phyloP scores from a whole-genome alignment of 2,797 vertebrate genomes.

The Anas flavirostris region DNA sequence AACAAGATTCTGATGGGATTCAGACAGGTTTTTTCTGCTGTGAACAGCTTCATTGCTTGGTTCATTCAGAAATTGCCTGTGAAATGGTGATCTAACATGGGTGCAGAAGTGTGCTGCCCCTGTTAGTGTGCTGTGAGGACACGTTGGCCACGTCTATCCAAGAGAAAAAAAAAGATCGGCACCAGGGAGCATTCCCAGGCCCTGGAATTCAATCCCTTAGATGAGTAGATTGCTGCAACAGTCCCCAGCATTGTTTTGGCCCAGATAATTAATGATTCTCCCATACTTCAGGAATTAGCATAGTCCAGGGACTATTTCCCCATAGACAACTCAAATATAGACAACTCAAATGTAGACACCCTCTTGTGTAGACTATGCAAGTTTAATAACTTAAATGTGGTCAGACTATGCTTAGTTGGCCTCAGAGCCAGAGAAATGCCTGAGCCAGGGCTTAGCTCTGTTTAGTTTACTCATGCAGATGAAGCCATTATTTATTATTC shows the following conservation, averaged over 20 bases:
- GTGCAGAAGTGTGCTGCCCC: neutral
- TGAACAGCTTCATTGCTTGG: neutral
- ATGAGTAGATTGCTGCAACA: neutral
- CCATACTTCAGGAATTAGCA: neutral
- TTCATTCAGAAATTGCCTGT: neutral
- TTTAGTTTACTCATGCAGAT: neutral
- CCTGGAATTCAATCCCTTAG: neutral
- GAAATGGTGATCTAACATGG: neutral
- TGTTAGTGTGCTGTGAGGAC: neutral
- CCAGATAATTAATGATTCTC: neutral
- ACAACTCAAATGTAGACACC: neutral
- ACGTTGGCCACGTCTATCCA: neutral
- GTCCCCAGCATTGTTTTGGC: neutral
- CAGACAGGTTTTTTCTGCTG: neutral
- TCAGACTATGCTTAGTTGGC: neutral
- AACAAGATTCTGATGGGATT: neutral
- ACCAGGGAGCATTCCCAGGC: neutral
- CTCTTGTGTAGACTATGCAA: neutral
- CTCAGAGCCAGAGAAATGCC: neutral
- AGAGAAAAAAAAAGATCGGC: neutral
- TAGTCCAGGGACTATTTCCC: neutral
- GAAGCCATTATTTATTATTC: neutral
- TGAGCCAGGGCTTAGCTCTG: neutral
- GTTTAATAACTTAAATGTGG: neutral
- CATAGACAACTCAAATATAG: neutral